Base-by-base conservation (phyloP, 92 coral and sea anemone genomes). In the Umimayanthus chanpuru region DNA sequence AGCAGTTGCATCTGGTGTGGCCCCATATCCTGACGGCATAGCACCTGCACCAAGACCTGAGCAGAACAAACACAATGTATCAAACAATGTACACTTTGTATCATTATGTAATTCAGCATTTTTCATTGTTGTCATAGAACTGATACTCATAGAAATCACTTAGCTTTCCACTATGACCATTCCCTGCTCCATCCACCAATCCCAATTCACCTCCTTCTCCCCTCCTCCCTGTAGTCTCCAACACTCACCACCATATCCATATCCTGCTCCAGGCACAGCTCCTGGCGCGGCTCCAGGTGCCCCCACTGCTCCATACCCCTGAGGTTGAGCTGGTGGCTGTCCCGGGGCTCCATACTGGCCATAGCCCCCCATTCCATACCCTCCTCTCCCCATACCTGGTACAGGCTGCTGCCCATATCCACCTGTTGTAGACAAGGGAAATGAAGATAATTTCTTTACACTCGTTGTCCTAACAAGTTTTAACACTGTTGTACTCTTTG, bases 391-490 rank as follows among this genome's bases (percentile, higher is more conserved):
- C 88, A 91, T 80, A 36, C 93, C 93, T 9, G 91, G 91, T 30
- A 88, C 92, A 2, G 90, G 81, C 67, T 91, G 93, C 77, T 91
- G 93, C 12, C 81, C 91, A 91, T 91, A 91, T 2, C 82, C 93
- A 79, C 20, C 28, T 53, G 12, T 32, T 64, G 5, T 28, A 53
- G 6, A 43, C 56, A 43, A 9, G n/a, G 8, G 20, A 61, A 61
- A 32, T 32, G 36, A 32, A 32, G 36, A 32, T 2, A 32, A 32
- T 32, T 32, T 32, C 36, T 32, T 32, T 32, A 32, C 36, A 32
- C 36, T 32, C 2, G 36, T 32, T 0, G 36, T 32, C 36, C 36
- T 32, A 32, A 32, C 36, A 32, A 32, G 36, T 32, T 32, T 32
- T 32, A 32, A 32, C 36, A 32, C 36, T 32, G 2, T 32, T 32